Percentiles rank a stretch among this genome's conserved stretches.
Conservation (phyloP, 2,797 vertebrate species). For the Myotis vivesi region DNA sequence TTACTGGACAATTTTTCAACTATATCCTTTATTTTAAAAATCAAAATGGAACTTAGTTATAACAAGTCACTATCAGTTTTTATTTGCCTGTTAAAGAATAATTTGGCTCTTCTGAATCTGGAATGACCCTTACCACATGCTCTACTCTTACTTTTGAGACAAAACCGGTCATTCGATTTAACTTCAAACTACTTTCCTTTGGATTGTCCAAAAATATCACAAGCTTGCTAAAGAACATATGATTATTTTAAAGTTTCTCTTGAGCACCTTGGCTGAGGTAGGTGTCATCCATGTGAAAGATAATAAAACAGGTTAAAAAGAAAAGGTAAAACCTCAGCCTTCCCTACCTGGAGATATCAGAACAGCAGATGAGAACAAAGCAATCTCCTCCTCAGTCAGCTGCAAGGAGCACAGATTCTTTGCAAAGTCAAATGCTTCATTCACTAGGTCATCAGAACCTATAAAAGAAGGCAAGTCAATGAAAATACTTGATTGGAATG, state of each 20-base stretch:
- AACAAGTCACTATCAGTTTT: neutral
- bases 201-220: conserved; percentile 18
- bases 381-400: conserved; percentile 98
- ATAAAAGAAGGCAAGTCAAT: conserved; percentile 71
- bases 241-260: conserved; percentile 30
- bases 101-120: conserved; percentile 10
- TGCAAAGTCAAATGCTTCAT: conserved; percentile 98
- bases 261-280: neutral
- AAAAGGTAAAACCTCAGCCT: neutral
- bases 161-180: neutral
- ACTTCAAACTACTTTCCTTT: neutral
- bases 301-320: conserved; percentile 11
- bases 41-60: conserved; percentile 7
- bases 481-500: conserved; percentile 16
- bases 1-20: neutral
- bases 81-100: conserved; percentile 19
- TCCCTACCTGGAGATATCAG: conserved; percentile 97
- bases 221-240: conserved; percentile 47
- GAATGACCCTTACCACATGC: neutral
- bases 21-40: conserved; percentile 9
- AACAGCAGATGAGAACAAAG: conserved; percentile 98
- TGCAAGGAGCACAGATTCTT: conserved; percentile 99
- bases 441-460: conserved; percentile 99
- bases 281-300: neutral
- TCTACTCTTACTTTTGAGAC: neutral